A percentile compares a stretch with the other conserved stretches of the same genome.
phyloP scores from a whole-genome alignment of 2,113 vertebrate genomes.

The Hemiprocne comata region DNA sequence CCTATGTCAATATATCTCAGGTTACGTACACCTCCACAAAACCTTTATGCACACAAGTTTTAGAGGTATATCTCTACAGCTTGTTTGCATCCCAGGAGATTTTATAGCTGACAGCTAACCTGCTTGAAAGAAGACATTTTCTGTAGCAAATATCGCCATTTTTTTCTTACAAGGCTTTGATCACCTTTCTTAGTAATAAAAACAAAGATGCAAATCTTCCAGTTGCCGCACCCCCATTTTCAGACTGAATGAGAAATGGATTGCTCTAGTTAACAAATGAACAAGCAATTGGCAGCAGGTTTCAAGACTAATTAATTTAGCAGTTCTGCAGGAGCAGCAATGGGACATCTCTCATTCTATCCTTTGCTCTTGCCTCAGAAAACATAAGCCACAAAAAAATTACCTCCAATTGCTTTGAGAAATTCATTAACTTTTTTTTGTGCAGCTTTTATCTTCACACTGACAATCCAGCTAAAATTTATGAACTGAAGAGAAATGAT shows the following conservation, averaged over 20 bases:
- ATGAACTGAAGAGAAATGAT: background rate
- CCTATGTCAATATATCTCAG: background rate
- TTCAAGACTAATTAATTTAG: background rate
- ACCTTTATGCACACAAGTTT: background rate
- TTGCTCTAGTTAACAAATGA: background rate
- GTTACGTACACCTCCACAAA: background rate
- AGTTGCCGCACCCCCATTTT: background rate
- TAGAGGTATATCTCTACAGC: background rate
- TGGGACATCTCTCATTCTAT: background rate
- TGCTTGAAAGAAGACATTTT: background rate
- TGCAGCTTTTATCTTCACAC: background rate
- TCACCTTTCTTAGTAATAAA: background rate
- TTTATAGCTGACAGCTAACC: background rate
- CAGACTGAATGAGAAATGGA: background rate
- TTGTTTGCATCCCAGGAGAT: background rate
- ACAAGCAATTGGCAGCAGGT: background rate
- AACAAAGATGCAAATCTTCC: background rate
- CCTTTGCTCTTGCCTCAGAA: background rate
- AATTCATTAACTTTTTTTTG: background rate
- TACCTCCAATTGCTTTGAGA: background rate
- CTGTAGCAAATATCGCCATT: background rate
- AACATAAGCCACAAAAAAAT: background rate
- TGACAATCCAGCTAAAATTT: background rate
- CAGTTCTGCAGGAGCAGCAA: background rate
- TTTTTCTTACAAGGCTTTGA: conserved; percentile 11